phyloP scores from a whole-genome alignment of 2,888 invertebrate species.

The Pachliopta kotzebuea region DNA sequence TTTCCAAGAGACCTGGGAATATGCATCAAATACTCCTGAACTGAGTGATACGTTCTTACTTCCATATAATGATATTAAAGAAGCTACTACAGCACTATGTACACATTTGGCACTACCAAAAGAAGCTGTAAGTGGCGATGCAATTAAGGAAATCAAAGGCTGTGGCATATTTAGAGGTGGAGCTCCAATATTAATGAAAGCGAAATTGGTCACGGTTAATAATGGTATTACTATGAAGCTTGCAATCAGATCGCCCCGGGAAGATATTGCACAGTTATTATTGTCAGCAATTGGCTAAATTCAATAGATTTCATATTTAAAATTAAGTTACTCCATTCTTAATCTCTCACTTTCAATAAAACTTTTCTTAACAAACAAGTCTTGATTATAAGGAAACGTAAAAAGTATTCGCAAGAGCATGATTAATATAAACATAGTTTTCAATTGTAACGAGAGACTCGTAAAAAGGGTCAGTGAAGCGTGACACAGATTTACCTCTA shows the following conservation, averaged over 20 bases:
- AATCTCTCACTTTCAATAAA: neutral
- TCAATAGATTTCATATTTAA: neutral
- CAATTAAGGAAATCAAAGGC: conserved; percentile 67
- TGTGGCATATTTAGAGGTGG: conserved; percentile 94
- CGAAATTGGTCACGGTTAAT: conserved; percentile 87
- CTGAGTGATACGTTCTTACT: conserved; percentile 96
- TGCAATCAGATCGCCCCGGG: conserved; percentile 92
- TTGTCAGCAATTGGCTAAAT: conserved; percentile 90
- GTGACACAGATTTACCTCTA: neutral
- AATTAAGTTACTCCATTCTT: neutral
- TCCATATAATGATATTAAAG: conserved; percentile 72
- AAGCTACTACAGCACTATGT: conserved; percentile 66
- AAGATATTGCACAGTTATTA: conserved; percentile 92
- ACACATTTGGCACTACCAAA: conserved; percentile 64
- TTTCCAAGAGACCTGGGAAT: conserved; percentile 88
- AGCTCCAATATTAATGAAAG: conserved; percentile 91
- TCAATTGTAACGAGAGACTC: no score
- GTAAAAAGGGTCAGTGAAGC: neutral
- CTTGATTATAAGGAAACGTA: neutral
- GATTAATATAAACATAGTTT: no score
- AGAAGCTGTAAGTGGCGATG: conserved; percentile 57
- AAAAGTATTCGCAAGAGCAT: neutral
- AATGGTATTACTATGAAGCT: conserved; percentile 96
- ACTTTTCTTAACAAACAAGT: neutral
- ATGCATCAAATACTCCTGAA: conserved; percentile 84